Conservation (phyloP, 2,113 vertebrate genomes). For the Lanius collurio region DNA sequence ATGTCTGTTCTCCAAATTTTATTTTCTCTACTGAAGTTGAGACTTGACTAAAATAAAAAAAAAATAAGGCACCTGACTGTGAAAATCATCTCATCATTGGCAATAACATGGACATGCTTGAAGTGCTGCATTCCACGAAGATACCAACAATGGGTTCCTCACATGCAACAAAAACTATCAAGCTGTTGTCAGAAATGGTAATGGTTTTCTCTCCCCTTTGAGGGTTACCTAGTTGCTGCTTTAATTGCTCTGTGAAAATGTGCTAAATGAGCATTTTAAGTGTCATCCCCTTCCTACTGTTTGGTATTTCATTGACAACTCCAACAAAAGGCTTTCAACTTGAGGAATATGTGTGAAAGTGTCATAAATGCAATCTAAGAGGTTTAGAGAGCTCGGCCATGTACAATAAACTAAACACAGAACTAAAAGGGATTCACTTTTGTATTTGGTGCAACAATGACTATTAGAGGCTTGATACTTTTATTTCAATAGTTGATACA, state of each 20-base stretch:
- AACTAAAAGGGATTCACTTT: neutral
- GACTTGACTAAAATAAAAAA: neutral
- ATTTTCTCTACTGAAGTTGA: neutral
- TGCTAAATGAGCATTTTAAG: neutral
- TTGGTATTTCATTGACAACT: neutral
- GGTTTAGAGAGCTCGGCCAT: neutral
- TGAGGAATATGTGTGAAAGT: rapidly evolving
- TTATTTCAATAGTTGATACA: neutral
- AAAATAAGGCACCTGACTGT: neutral
- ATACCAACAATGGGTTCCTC: neutral
- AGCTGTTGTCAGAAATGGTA: neutral
- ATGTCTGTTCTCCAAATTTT: neutral
- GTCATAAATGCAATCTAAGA: neutral
- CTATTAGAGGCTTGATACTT: neutral
- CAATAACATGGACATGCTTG: neutral
- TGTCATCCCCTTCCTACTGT: neutral
- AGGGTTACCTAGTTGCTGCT: neutral
- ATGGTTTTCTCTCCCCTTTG: rapidly evolving
- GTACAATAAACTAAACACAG: neutral
- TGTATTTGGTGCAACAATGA: neutral
- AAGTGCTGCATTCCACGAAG: neutral
- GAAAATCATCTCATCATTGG: neutral
- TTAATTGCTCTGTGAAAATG: neutral
- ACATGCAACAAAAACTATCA: neutral
- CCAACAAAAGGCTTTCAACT: neutral